Conservation (phyloP, 2,797 vertebrate genomes). For the Sciaenops ocellatus region DNA sequence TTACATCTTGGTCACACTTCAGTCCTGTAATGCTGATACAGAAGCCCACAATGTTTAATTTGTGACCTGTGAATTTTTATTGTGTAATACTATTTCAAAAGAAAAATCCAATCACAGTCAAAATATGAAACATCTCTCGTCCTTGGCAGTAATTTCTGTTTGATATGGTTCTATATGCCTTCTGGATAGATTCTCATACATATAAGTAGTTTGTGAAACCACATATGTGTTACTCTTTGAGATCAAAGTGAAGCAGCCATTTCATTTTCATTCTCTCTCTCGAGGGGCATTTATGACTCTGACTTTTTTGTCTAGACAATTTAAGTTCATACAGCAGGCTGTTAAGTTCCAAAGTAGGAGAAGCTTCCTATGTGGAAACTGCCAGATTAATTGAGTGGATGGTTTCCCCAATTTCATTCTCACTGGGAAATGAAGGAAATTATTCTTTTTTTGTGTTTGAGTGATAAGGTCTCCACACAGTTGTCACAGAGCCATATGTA, state of each 20-base stretch:
- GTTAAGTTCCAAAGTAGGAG: constrained; percentile 13
- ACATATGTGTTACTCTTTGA: constrained; percentile 1
- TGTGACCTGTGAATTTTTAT: not conserved
- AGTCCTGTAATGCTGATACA: not conserved
- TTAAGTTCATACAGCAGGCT: constrained; percentile 17
- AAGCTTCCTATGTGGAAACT: constrained; percentile 41
- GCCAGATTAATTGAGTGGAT: constrained; percentile 21
- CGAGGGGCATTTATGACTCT: constrained; percentile 27
- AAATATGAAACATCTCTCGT: not conserved
- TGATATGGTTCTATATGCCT: not conserved
- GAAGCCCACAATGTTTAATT: not conserved
- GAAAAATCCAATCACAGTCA: not conserved
- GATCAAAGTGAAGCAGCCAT: constrained; percentile 54
- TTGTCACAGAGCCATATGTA: not conserved
- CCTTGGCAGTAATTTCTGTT: constrained; percentile 1
- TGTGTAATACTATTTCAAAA: not conserved
- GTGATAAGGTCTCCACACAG: not conserved
- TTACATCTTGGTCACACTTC: not conserved
- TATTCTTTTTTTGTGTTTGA: constrained; percentile 16
- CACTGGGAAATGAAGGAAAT: not conserved
- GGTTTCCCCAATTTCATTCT: constrained; percentile 35
- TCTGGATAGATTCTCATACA: not conserved
- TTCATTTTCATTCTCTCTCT: constrained; percentile 45
- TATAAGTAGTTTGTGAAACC: not conserved
- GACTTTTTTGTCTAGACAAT: constrained; percentile 37